phyloP scores from a whole-genome alignment of 2,888 invertebrate species.

The Cataglyphis rosenhaueri region DNA sequence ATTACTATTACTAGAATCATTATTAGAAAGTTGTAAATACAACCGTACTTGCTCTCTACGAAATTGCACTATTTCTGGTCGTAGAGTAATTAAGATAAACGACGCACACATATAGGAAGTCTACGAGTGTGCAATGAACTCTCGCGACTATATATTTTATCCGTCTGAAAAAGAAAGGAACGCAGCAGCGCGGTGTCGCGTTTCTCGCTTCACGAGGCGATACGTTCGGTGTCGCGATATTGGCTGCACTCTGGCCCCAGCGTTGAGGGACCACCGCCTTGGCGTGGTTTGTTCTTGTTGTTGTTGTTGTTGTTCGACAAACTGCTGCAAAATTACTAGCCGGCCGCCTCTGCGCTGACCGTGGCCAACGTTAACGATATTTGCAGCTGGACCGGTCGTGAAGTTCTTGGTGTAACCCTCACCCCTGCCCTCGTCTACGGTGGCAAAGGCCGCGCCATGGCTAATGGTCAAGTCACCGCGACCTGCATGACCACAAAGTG shows the following conservation, averaged over 20 bases:
- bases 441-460: constrained; percentile 73
- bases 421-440: constrained; percentile 57
- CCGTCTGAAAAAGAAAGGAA: constrained; percentile 1
- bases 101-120: neutral
- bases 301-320: constrained; percentile 81
- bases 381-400: constrained; percentile 78
- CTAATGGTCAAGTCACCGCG: constrained; percentile 83
- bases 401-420: constrained; percentile 72
- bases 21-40: neutral
- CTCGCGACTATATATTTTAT: constrained; percentile 27
- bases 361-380: constrained; percentile 82
- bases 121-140: neutral
- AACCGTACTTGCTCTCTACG: neutral
- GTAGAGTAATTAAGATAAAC: constrained; percentile 41
- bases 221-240: constrained; percentile 62
- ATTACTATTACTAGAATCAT: neutral
- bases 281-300: constrained; percentile 77
- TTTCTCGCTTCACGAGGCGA: constrained; percentile 35
- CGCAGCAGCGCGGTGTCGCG: neutral
- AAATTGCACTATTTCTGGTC: constrained; percentile 23
- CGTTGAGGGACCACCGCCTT: constrained; percentile 65
- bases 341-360: constrained; percentile 64
- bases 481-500: constrained; percentile 82
- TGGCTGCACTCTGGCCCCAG: constrained; percentile 70
- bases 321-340: constrained; percentile 83